Conservation (phyloP, 2,888 invertebrate species). For the Xylota sylvarum region DNA sequence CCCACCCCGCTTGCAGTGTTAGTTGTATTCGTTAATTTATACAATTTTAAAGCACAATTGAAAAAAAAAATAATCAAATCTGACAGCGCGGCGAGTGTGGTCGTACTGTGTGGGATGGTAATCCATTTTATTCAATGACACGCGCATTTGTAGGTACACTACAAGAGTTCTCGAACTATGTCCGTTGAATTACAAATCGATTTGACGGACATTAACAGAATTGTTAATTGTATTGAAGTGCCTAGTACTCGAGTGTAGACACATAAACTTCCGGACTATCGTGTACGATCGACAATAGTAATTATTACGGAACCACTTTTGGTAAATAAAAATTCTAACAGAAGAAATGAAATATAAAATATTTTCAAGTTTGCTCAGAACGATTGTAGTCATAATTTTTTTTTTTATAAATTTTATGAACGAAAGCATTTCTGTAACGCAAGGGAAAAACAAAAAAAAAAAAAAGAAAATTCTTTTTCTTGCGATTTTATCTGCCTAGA, state of each 20-base stretch:
- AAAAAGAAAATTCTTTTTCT: not conserved
- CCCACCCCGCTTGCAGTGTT: not conserved
- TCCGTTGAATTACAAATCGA: constrained; percentile 29
- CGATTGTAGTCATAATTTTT: not conserved
- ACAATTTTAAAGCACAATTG: not conserved
- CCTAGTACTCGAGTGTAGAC: not conserved
- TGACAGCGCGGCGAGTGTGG: not conserved
- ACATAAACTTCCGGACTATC: constrained; percentile 30
- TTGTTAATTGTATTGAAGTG: constrained; percentile 13
- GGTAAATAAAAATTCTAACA: not conserved
- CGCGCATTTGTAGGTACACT: constrained; percentile 3
- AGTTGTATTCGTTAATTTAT: not conserved
- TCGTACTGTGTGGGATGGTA: constrained; percentile 13
- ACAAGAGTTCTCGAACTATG: constrained; percentile 6
- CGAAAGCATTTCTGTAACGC: constrained; percentile 12
- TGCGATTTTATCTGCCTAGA: constrained; percentile 11
- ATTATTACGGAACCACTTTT: constrained; percentile 23
- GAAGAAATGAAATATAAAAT: not conserved
- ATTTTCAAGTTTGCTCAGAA: not conserved
- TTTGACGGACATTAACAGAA: constrained; percentile 13
- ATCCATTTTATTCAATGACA: constrained; percentile 31
- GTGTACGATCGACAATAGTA: not conserved
- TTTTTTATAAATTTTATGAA: constrained; percentile 12
- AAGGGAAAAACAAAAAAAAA: not conserved
- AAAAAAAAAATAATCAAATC: not conserved